These are phyloP conservation scores for Cygnus buccinator DNA, from an alignment of 2,113 vertebrate species.

Conservation along the genomic window DNA sequence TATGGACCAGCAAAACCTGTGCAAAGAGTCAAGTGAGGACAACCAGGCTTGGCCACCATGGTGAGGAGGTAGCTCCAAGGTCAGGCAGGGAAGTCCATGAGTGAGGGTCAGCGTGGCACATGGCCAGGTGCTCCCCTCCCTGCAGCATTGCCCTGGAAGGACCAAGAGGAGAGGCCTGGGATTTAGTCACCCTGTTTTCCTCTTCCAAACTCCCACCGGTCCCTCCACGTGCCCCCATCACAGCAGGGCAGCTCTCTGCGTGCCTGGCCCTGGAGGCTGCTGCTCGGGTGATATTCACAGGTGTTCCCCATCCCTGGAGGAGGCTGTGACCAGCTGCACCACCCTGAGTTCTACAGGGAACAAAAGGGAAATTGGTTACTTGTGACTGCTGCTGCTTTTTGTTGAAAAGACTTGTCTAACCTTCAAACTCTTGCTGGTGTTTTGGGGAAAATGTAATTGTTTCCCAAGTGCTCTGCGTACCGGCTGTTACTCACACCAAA, in stretches of 20 bases:
- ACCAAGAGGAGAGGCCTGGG: neutral
- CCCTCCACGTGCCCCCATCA: neutral
- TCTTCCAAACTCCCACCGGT: neutral
- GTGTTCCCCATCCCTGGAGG: neutral
- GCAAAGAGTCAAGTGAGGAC: neutral
- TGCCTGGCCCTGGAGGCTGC: neutral
- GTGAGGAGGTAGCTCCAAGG: neutral
- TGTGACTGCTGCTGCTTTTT: neutral
- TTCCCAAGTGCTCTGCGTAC: neutral
- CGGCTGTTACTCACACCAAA: neutral
- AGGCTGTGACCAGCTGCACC: neutral
- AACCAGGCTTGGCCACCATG: neutral
- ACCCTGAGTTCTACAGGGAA: neutral
- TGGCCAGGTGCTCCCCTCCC: neutral
- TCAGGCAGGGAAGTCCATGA: neutral
- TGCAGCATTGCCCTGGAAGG: neutral
- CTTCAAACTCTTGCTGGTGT: neutral
- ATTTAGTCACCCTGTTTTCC: neutral
- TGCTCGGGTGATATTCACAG: fast-evolving
- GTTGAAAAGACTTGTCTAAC: neutral
- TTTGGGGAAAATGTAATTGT: neutral
- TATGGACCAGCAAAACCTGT: neutral
- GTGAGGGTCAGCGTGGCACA: neutral
- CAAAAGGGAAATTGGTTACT: neutral
- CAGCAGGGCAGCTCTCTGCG: neutral